Base-by-base conservation (phyloP, 1,140 invertebrate genomes). In the Coptotermes formosanus region DNA sequence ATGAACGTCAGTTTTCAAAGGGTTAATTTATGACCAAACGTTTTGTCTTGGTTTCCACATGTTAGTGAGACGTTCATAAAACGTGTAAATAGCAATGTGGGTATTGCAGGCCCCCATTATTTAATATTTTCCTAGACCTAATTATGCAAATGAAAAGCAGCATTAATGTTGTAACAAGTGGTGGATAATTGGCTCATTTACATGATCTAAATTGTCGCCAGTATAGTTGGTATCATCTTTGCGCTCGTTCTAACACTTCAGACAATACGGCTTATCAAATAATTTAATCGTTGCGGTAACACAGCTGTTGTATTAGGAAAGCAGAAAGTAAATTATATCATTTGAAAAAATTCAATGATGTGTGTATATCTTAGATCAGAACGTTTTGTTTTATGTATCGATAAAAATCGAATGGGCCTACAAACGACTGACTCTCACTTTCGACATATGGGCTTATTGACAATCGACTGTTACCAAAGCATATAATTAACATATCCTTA, bases 311-410 rank as follows among this genome's bases (percentile, higher is more conserved):
- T 8, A 75, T 30, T 30, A 9, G 25, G 25, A 25, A 75, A 30
- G 7, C 7, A 75, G 14, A 75, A 30, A 75, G 9, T 75, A 75
- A 30, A 30, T 75, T 25, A 75, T 75, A n/a, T 75, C 64, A 25
- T 75, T 75, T 75, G n/a, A n/a, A 30, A 75, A 75, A 75, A 75
- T 30, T 30, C 64, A 75, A 75, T 75, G 64, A 75, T 30, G 64
- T n/a, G 64, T 75, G n/a, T 2, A 75, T 75, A 75, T 75, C 64
- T 75, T n/a, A 75, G 25, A 75, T 75, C 64, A 25, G 25, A 75
- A 75, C 64, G 30, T 75, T 75, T 75, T 75, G 64, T 75, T 75
- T 30, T 75, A 30, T 75, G 14, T 30, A 75, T 75, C 64, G 64
- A 75, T 75, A 75, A 75, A 14, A 25, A 75, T 75, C 64, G 9